Evolutionary conservation across 2,888 invertebrate genomes (phyloP), one percentile per base, ranked within the genome.

Genomic region (Yponomeuta sedellus): DNA sequence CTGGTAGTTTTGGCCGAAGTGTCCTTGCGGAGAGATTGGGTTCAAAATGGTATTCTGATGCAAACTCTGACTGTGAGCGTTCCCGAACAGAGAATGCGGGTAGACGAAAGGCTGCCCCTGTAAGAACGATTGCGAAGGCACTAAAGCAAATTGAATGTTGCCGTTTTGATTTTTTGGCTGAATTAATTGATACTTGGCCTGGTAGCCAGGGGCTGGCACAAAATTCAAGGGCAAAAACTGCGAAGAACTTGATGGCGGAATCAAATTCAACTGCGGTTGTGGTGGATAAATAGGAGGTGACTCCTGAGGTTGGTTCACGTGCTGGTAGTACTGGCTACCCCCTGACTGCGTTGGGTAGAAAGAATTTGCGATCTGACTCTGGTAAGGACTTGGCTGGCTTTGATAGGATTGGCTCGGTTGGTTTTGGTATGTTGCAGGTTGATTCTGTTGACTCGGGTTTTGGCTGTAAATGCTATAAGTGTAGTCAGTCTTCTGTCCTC

Each of bases 401-500:
- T 81, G 83, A 1, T 77, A 70, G 67, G 44, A 52, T 52, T 12
- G 44, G 16, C 16, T 52, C 16, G 44, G 44, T 52, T 83, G 85
- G 11, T 76, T 73, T 69, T 86, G 86, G 67, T 89, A 88, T 1
- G 78, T 72, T 56, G 78, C 72, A 63, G 71, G 72, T 39, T 71
- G 72, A 56, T 69, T 77, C 61, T 81, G 83, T 2, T 77, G 70
- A 67, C 73, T 79, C 0, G 82, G 79, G 63, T 72, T 85, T 71
- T 86, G 86, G 1, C 82, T 70, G 69, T 88, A 91, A 70, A 87
- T 81, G 68, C 79, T 86, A 72, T 89, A 91, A 0, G 85, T 84
- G 67, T 87, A 86, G n/a, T 91, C 91, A 25, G 83, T 84, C 65
- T 92, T 92, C 72, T 90, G 91, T 6, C 83, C 83, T 59, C 89